phyloP scores from a whole-genome alignment of 2,113 vertebrate genomes.

The Nibea coibor region DNA sequence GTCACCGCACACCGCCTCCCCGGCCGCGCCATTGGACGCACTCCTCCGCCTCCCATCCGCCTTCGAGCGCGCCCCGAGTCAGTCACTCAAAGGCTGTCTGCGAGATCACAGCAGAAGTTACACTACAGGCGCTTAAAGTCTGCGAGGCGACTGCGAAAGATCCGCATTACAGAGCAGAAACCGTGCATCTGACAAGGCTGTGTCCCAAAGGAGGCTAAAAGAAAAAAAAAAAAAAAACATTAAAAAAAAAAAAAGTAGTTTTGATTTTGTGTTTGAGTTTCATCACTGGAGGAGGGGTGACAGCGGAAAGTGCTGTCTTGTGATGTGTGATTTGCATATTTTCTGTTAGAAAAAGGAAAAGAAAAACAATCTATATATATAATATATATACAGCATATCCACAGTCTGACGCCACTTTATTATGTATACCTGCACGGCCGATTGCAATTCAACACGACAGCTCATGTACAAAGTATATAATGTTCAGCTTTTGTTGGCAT shows the following conservation, averaged over 20 bases:
- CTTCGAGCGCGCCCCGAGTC: constrained; percentile 23
- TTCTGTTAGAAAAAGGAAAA: background rate
- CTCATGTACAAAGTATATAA: no score
- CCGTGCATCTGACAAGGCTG: background rate
- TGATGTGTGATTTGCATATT: constrained; percentile 12
- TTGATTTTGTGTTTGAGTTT: background rate
- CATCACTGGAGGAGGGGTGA: background rate
- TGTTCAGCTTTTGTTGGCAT: no score
- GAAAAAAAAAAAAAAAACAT: no score
- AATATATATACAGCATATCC: background rate
- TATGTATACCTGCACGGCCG: no score
- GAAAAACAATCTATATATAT: background rate
- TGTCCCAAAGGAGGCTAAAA: background rate
- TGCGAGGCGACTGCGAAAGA: background rate
- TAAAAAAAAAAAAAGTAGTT: background rate
- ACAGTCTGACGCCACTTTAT: no score
- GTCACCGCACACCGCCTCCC: constrained; percentile 64
- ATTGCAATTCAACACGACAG: no score
- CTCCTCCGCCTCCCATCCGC: constrained; percentile 52
- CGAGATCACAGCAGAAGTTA: constrained; percentile 24
- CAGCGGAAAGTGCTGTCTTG: background rate
- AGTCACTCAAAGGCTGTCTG: constrained; percentile 1
- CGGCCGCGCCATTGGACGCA: constrained; percentile 68
- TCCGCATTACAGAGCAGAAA: background rate
- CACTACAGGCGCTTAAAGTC: background rate